Evolutionary conservation across 2,113 vertebrate species (phyloP), one percentile per base, ranked within the genome.

Genomic region (Oncorhynchus nerka): DNA sequence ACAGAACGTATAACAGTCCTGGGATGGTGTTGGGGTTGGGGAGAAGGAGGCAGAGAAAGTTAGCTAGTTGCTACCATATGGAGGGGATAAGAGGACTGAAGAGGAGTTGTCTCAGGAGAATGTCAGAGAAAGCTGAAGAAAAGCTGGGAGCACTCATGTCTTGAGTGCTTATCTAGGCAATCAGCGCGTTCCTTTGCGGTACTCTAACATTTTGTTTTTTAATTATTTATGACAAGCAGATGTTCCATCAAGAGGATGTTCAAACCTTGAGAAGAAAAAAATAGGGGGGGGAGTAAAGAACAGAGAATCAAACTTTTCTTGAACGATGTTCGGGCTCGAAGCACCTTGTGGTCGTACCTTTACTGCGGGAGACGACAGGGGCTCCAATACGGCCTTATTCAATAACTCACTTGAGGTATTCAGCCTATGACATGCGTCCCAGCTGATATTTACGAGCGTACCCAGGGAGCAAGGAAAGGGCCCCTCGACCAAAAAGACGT

Each of bases 201-300:
- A 59, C 32, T 69, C 68, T 51, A 28, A 79, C 68, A 64, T 45
- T 2, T 4, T 68, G 30, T 71, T 59, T 28, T 3, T 28, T 34
- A 20, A 28, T 24, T 49, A 81, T 81, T 85, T 69, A 78, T 49
- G 78, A 79, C 4, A 20, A 65, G 75, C 83, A 87, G 73, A 84
- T 86, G 39, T 45, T 45, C 39, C 39, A 45, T 45, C 39, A 45
- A 45, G 39, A 45, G 39, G 39, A 45, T 45, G 85, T 79, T 76
- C 26, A 73, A 76, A 79, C 65, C 24, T 6, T 0, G 32, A 16
- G 1, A 28, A 49, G 19, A n/a, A 64, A 22, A 66, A 77, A 39
- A 12, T 28, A 28, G 39, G 3, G 39, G 39, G 39, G 39, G 9
- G 11, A n/a, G 24, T 39, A n/a, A 76, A 39, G 68, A 69, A 65